These are phyloP conservation scores for Apis cerana DNA, from an alignment of 1,140 invertebrate species.

Conservation along the genomic window DNA sequence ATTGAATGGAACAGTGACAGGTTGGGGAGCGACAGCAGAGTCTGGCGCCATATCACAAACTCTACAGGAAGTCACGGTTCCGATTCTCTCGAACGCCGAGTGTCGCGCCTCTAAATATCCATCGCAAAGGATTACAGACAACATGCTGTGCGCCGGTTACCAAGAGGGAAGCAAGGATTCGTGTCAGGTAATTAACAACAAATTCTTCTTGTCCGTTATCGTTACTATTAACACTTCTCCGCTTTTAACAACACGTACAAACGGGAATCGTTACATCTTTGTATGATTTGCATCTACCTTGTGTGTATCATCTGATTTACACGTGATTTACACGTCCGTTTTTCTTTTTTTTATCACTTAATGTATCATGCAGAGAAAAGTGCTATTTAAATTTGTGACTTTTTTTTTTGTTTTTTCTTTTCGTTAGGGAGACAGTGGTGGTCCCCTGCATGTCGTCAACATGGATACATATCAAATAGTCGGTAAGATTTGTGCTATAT, in stretches of 20 bases:
- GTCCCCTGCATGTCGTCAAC: conserved; percentile 83
- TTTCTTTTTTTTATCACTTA: background rate
- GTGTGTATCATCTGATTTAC: background rate
- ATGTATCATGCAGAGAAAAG: background rate
- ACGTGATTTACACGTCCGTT: background rate
- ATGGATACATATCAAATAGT: conserved; percentile 79
- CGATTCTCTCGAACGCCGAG: conserved; percentile 87
- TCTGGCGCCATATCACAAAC: conserved; percentile 82
- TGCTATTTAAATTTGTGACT: background rate
- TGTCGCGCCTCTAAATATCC: conserved; percentile 87
- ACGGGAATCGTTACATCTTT: conserved; percentile 5
- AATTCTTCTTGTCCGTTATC: background rate
- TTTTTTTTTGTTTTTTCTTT: conserved; percentile 10
- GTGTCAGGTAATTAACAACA: conserved; percentile 83
- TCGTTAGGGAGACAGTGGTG: conserved; percentile 85
- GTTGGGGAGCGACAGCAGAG: conserved; percentile 85
- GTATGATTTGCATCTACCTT: conserved; percentile 4
- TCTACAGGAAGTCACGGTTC: conserved; percentile 85
- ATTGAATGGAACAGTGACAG: conserved; percentile 83
- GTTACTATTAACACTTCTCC: background rate
- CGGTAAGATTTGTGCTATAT: conserved; percentile 75
- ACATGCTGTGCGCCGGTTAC: conserved; percentile 93
- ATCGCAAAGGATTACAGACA: conserved; percentile 87
- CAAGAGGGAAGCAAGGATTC: conserved; percentile 88
- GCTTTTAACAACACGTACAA: background rate